Base-by-base conservation (phyloP, 2,888 invertebrate genomes). In the Yponomeuta evonymella region DNA sequence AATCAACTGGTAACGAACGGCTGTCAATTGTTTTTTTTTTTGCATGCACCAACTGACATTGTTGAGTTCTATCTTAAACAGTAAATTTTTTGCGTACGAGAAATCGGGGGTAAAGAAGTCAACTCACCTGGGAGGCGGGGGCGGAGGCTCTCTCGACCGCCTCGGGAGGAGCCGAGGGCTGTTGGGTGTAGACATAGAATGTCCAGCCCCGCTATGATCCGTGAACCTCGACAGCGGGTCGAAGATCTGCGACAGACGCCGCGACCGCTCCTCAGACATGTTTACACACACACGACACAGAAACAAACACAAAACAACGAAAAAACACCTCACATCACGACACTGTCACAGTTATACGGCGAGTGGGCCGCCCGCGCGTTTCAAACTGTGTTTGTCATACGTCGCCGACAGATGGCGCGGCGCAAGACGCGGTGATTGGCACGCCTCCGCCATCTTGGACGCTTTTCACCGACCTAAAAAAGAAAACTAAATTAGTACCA, bases 191-290 rank as follows among this genome's bases (percentile, higher is more conserved):
- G 95, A 95, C 67, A 86, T 86, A 71, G 92, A 92, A 70, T 88
- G 90, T 9, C 90, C 89, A 78, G 94, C 88, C 77, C 93, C 89
- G 77, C 94, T 94, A 77, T 94, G 90, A 83, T 96, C 94, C 86
- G 95, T 95, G 75, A 97, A 92, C 85, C 96, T 93, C 75, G 96
- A 94, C 81, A 97, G 93, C 76, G 96, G 96, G 89, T 97, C 96
- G 85, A 96, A 96, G 79, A 96, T 95, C 93, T 96, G 96, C 86
- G 96, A 96, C 86, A 96, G 90, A 82, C 96, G 94, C 81, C 95
- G 94, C 85, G 95, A 94, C 82, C 95, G 93, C 86, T 94, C 94
- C 88, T 94, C 94, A 78, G 94, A 93, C 94, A 94, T 94, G 83
- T 84, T 84, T 70, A 81, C 84, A 84, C 77, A 73, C 63, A 71